phyloP scores from a whole-genome alignment of 2,113 vertebrate genomes.

The Dissostichus mawsoni region DNA sequence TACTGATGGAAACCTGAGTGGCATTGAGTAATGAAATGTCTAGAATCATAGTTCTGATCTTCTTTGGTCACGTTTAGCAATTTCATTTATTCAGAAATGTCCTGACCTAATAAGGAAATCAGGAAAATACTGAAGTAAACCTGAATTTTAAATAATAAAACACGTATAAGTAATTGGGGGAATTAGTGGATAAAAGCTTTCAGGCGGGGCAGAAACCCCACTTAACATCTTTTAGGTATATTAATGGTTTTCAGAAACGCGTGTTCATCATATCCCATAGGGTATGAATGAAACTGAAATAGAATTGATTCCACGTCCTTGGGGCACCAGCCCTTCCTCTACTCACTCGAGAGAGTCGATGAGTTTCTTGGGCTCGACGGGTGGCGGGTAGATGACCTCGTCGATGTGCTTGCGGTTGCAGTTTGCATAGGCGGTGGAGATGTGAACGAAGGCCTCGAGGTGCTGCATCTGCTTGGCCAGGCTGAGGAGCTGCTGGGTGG shows the following conservation, averaged over 20 bases:
- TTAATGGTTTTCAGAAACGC: neutral
- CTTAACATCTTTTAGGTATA: neutral
- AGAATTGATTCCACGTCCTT: neutral
- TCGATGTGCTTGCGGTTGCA: constrained; percentile 93
- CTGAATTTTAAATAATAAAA: neutral
- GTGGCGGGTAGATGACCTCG: constrained; percentile 93
- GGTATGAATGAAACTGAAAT: neutral
- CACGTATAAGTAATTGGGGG: neutral
- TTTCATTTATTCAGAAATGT: neutral
- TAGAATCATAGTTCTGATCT: neutral
- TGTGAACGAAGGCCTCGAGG: constrained; percentile 93
- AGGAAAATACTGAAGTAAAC: neutral
- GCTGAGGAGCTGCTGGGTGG: constrained; percentile 90
- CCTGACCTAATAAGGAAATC: neutral
- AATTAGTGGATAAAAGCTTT: neutral
- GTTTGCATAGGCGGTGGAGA: constrained; percentile 96
- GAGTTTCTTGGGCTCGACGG: constrained; percentile 92
- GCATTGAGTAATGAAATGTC: neutral
- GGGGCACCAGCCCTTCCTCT: neutral
- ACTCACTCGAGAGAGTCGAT: constrained; percentile 95
- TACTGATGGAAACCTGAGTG: neutral
- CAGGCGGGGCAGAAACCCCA: neutral
- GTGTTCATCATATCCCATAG: neutral
- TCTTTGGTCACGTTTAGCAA: neutral
- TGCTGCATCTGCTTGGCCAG: constrained; percentile 93